Conservation (phyloP, 2,888 invertebrate genomes). For the Leptopilina syphax region DNA sequence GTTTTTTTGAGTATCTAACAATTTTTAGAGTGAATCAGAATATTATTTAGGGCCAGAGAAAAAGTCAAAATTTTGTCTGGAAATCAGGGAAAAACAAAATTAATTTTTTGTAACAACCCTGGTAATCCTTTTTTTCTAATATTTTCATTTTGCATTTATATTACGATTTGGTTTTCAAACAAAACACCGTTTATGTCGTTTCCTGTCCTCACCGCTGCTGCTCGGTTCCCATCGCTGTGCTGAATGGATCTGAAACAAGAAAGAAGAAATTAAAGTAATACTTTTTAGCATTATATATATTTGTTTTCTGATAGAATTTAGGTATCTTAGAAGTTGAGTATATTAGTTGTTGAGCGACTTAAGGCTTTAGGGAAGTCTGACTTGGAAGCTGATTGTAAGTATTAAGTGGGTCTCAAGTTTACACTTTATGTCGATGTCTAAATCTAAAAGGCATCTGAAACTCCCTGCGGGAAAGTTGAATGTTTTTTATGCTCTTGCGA, state of each 20-base stretch:
- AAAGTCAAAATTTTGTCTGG: too few relatives aligned
- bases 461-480: constrained; percentile 58
- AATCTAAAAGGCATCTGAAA: constrained; percentile 33
- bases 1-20: too few relatives aligned
- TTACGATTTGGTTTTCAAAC: not conserved
- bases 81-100: too few relatives aligned
- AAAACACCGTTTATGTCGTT: too few relatives aligned
- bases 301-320: not conserved
- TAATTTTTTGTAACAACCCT: too few relatives aligned
- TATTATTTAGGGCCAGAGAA: too few relatives aligned
- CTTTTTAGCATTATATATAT: not conserved
- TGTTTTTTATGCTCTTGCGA: constrained; percentile 59
- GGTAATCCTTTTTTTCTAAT: too few relatives aligned
- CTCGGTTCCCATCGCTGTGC: too few relatives aligned
- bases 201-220: too few relatives aligned
- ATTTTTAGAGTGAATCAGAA: too few relatives aligned
- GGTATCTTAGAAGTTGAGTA: not conserved
- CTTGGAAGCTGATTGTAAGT: not conserved
- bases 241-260: too few relatives aligned
- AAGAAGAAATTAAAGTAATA: too few relatives aligned
- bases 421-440: constrained; percentile 28
- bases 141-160: not conserved
- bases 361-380: not conserved
- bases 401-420: constrained; percentile 50
- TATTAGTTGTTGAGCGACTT: not conserved